Evolutionary conservation across 2,888 invertebrate genomes (phyloP), one percentile per base, ranked within the genome.

Genomic region (Bursaphelenchus okinawaensis): DNA sequence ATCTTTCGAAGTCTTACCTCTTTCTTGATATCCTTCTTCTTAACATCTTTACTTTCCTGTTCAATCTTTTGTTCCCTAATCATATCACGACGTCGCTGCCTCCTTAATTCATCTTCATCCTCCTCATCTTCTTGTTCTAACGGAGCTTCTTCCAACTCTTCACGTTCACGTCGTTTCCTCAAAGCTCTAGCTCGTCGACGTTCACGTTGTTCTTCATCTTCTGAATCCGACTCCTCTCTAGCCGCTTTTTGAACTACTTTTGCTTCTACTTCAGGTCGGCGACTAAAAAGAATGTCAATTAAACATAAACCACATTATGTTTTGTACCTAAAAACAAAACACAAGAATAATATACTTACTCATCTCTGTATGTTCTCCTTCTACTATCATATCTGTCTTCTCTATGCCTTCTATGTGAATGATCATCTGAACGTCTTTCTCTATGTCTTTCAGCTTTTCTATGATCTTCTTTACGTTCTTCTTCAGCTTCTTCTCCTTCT

Each of bases 171-270:
- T 64, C 64, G 74, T 7, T 74, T 58, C 29, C 71, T 26, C 66
- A 72, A 31, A 7, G 73, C 69, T 31, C 77, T 65, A 55, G 72
- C 65, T 12, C 76, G 65, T 55, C 76, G 67, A 26, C 73, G 73
- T 51, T 78, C 78, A 0, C 59, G 60, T 29, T 70, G 65, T 16
- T 68, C 68, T 26, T 77, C 77, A 26, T 75, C 74, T n/a, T 77
- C 78, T 50, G 66, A 59, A 26, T 40, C 29, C 7, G 59, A 61
- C 16, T 55, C 23, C 27, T 28, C 24, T n/a, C 55, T 57, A 20
- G 59, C 61, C 20, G 63, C 16, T 20, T 61, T 29, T 12, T 57
- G 62, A n/a, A 52, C 51, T 9, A 52, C 62, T 6, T 28, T 26
- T n/a, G 20, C 54, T 28, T 54, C 62, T 27, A 29, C 62, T 20